Base-by-base conservation (phyloP, 2,888 invertebrate species). In the Charanyca ferruginea region DNA sequence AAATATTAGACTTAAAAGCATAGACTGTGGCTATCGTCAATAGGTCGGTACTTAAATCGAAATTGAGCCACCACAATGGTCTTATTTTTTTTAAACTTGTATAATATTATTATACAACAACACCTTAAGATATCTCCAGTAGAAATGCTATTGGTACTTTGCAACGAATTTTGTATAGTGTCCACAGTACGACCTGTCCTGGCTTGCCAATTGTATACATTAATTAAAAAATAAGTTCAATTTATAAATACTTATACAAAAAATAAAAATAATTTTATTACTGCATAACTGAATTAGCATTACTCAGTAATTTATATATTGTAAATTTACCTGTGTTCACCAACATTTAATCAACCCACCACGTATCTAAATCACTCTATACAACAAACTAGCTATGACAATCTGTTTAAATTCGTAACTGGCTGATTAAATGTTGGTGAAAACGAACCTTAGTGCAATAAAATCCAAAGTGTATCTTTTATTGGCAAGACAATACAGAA, bases 1-100 rank as follows among this genome's bases (percentile, higher is more conserved):
- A 69, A 83, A 84, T 70, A 81, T 83, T 80, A 81, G 61, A 79
- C 69, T 80, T 80, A 79, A 77, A 85, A 84, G 81, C 83, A 74
- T 83, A 79, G 70, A 71, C 80, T 76, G 87, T 87, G 87, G 89
- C 87, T 83, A 85, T 78, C 74, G 84, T 79, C 80, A 79, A 80
- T 81, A 80, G 77, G 38, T 38, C 38, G 38, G 76, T 81, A 86
- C 79, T 89, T 89, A 89, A 70, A 86, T 80, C 80, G 73, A 88
- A 89, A 85, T 90, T 88, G 89, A 89, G 89, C 90, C 89, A 87
- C 86, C 90, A 83, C 72, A 85, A 84, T 85, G 86, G 88, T 87
- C 81, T 80, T 87, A 78, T 81, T 74, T 68, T 79, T 79, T 82
- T 80, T 69, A 49, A 63, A 71, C 74, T 73, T 77, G 73, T 38